Conservation (phyloP, 2,888 invertebrate species). For the Rhyacophila evoluta region DNA sequence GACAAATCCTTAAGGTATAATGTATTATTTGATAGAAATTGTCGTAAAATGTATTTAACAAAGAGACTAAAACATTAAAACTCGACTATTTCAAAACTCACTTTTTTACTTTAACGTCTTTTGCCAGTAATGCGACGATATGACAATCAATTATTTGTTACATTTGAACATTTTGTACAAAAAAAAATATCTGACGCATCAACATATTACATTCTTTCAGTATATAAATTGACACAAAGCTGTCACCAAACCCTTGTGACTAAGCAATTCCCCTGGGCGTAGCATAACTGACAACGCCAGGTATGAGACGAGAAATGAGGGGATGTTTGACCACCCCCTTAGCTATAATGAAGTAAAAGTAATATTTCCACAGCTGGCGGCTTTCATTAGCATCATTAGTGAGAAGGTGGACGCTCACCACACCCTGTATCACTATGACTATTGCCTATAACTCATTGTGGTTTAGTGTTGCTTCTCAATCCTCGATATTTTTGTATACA, state of each 20-base stretch:
- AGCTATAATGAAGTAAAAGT: constrained; percentile 18
- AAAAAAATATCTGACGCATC: not conserved
- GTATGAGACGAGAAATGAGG: not conserved
- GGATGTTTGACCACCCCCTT: not conserved
- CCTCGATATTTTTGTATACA: not conserved
- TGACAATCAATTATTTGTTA: no score
- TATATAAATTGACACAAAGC: not conserved
- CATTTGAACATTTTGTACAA: no score
- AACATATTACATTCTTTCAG: not conserved
- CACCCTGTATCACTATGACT: constrained; percentile 17
- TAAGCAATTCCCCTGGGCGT: not conserved
- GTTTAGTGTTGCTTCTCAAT: not conserved
- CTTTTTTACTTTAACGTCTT: no score
- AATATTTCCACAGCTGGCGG: constrained; percentile 40
- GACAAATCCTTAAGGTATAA: no score
- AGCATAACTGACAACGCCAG: constrained; percentile 1
- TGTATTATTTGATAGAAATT: no score
- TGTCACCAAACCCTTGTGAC: constrained; percentile 15
- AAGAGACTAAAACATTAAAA: no score
- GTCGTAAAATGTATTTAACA: no score
- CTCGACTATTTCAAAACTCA: no score
- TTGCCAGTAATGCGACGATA: no score
- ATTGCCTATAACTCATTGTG: not conserved
- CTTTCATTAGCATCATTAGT: constrained; percentile 49
- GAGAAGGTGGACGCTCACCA: constrained; percentile 7